Conservation (phyloP, 1,140 invertebrate genomes). For the Psix sp. region DNA sequence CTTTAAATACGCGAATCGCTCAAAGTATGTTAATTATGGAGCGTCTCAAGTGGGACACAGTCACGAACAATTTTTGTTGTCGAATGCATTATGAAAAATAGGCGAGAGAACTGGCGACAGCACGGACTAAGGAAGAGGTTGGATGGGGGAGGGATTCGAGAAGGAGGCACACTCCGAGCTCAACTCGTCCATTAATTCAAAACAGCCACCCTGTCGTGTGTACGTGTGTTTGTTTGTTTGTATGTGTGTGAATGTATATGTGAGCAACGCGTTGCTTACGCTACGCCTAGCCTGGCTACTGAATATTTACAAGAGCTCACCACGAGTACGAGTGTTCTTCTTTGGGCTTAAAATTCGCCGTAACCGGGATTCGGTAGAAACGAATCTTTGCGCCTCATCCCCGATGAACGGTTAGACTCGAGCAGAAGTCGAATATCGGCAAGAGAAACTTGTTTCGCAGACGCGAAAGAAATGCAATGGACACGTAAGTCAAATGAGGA, state of each 20-base stretch:
- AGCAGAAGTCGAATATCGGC: constrained; percentile 51
- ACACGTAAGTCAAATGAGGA: constrained; percentile 30
- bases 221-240: too few relatives aligned
- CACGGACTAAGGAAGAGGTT: not conserved
- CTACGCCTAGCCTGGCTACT: constrained; percentile 49
- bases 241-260: constrained; percentile 28
- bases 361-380: constrained; percentile 49
- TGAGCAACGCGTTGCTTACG: constrained; percentile 41
- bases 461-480: constrained; percentile 15
- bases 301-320: constrained; percentile 63
- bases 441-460: constrained; percentile 22
- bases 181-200: constrained; percentile 46
- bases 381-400: constrained; percentile 49
- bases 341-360: constrained; percentile 59
- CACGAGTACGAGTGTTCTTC: constrained; percentile 59
- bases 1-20: constrained; percentile 48
- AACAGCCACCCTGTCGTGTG: constrained; percentile 29
- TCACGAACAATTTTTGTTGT: constrained; percentile 40
- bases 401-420: constrained; percentile 34
- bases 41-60: constrained; percentile 50
- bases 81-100: constrained; percentile 53
- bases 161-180: constrained; percentile 4
- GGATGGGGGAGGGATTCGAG: not conserved
- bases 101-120: constrained; percentile 15
- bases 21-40: constrained; percentile 54